These are phyloP conservation scores for Euura lappo DNA, from an alignment of 1,140 invertebrate species.

Conservation along the genomic window DNA sequence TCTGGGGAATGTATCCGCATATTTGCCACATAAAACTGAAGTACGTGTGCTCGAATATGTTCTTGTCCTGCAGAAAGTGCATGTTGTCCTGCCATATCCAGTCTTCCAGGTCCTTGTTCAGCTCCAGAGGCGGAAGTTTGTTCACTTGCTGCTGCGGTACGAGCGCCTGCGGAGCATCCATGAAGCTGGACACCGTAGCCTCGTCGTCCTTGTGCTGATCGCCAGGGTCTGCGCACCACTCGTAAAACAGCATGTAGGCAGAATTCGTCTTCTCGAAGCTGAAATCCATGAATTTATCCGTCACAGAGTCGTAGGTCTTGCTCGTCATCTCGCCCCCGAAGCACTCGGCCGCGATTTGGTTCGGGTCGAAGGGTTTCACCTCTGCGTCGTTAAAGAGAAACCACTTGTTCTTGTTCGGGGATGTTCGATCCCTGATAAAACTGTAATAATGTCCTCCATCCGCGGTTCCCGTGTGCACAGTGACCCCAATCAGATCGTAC, in stretches of 20 bases:
- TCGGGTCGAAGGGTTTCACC: slow-evolving; percentile 94
- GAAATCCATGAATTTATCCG: slow-evolving; percentile 96
- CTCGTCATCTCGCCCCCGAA: slow-evolving; percentile 98
- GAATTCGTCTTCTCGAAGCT: slow-evolving; percentile 97
- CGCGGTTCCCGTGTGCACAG: slow-evolving; percentile 94
- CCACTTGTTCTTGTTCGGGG: slow-evolving; percentile 83
- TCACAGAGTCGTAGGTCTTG: slow-evolving; percentile 95
- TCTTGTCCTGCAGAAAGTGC: slow-evolving; percentile 93
- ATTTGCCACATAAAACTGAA: slow-evolving; percentile 96
- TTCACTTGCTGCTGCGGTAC: slow-evolving; percentile 29
- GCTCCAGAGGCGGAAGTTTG: slow-evolving; percentile 58
- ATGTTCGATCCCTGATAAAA: slow-evolving; percentile 87
- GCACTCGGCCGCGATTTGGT: slow-evolving; percentile 92
- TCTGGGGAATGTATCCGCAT: slow-evolving; percentile 91
- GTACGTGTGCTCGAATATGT: slow-evolving; percentile 94
- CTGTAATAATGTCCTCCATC: slow-evolving; percentile 97
- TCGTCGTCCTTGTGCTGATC: slow-evolving; percentile 49
- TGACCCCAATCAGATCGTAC: slow-evolving; percentile 94
- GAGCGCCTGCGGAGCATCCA: slow-evolving; percentile 37
- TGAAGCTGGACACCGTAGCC: slow-evolving; percentile 54
- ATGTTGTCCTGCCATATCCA: slow-evolving; percentile 97
- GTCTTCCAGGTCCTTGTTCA: slow-evolving; percentile 82
- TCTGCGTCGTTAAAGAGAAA: slow-evolving; percentile 96
- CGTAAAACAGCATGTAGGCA: slow-evolving; percentile 97
- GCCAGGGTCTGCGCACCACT: slow-evolving; percentile 67